Base-by-base conservation (phyloP, 2,113 vertebrate species). In the Campylorhamphus procurvoides region DNA sequence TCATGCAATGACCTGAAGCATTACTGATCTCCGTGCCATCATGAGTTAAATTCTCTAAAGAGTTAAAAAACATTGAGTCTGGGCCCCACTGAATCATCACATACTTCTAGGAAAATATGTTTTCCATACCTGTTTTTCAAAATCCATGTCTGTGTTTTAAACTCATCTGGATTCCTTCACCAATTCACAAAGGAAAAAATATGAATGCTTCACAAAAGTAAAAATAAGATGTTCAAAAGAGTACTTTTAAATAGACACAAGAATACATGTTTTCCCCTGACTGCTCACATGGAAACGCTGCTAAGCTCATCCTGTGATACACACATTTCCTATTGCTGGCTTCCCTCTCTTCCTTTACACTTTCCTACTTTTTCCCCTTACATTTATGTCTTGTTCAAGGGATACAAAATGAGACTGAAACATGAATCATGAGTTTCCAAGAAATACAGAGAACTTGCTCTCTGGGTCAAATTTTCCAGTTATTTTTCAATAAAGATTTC, bases 381-480 rank as follows among this genome's bases (percentile, higher is more conserved):
- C 18, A 75, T 81, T 95, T 94, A 60, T 90, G 47, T 78, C 47
- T 47, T 74, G 42, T 74, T 64, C 52, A 71, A 80, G 25, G 33
- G 29, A 64, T 84, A 77, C 18, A 94, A 35, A 94, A 89, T 59
- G 47, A 77, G 50, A 60, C 60, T 67, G 76, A 44, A 90, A 93
- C 47, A 76, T 75, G 83, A 93, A 88, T 90, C 55, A 67, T 33
- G 8, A 80, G 20, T 81, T 93, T 90, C 89, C 95, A 94, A 94
- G 86, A 94, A 84, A 80, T 55, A 87, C 1, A 56, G 33, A 73
- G 64, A 92, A 81, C 39, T 86, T 35, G 13, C 14, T 94, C 7
- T 39, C 14, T 47, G 27, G 42, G 11, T 90, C 72, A 95, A 18
- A 35, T 87, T 95, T 95, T 90, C 92, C 94, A 88, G 73, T 88